These are phyloP conservation scores for Hirtodrosophila alboralis DNA, from an alignment of 2,888 invertebrate genomes.

Conservation along the genomic window DNA sequence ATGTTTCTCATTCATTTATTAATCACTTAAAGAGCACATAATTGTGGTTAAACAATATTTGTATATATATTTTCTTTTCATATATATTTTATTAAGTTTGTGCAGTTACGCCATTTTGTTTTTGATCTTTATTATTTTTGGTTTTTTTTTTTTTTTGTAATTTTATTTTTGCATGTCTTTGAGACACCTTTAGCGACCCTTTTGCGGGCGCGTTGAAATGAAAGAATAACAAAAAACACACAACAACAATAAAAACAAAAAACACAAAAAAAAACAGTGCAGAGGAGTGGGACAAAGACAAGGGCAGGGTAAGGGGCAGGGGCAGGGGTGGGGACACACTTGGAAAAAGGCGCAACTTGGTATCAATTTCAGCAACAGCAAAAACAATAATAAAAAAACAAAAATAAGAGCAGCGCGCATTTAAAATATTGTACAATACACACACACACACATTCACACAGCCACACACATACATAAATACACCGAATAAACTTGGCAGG, in stretches of 20 bases:
- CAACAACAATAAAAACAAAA: conserved; percentile 27
- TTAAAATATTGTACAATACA: conserved; percentile 62
- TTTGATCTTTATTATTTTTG: no score
- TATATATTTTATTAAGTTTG: no score
- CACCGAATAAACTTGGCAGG: conserved; percentile 4
- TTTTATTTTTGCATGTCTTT: conserved; percentile 37
- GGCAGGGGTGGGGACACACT: neutral
- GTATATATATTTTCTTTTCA: no score
- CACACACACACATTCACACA: conserved; percentile 14
- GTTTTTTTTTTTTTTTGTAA: conserved; percentile 12
- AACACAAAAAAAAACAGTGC: conserved; percentile 35
- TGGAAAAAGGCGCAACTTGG: conserved; percentile 53
- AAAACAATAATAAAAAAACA: conserved; percentile 41
- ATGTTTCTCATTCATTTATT: neutral
- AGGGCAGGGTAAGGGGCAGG: conserved; percentile 1
- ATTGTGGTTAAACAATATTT: no score
- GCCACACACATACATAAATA: conserved; percentile 5
- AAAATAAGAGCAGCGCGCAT: conserved; percentile 48
- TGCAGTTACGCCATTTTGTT: conserved; percentile 37
- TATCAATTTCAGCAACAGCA: conserved; percentile 63
- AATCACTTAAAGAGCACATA: no score
- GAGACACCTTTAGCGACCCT: conserved; percentile 60
- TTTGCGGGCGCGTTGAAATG: conserved; percentile 75
- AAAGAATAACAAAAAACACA: conserved; percentile 70
- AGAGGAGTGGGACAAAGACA: conserved; percentile 7